Conservation (phyloP, 2,797 vertebrate genomes). For the Xyrichtys novacula region DNA sequence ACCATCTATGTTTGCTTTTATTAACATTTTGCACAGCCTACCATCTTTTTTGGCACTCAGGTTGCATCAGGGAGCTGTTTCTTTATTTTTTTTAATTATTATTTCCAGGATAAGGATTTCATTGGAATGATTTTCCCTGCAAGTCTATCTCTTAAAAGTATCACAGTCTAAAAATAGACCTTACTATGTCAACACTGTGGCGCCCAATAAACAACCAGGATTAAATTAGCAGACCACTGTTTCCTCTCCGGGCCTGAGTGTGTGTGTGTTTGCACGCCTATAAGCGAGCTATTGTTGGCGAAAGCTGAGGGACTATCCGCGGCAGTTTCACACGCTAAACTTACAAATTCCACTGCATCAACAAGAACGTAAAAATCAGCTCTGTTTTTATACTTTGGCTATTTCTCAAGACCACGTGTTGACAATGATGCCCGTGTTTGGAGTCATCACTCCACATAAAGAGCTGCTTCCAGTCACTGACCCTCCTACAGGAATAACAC, state of each 20-base stretch:
- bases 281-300: background rate
- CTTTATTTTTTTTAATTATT: no score
- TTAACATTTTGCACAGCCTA: no score
- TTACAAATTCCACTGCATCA: conserved; percentile 13
- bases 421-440: conserved; percentile 8
- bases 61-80: no score
- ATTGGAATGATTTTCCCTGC: conserved; percentile 24
- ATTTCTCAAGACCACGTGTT: conserved; percentile 27
- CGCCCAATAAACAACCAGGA: conserved; percentile 57
- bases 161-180: conserved; percentile 62
- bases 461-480: conserved; percentile 19
- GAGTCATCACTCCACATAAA: conserved; percentile 25
- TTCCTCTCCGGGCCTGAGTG: conserved; percentile 42
- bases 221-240: conserved; percentile 55
- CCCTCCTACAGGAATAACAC: conserved; percentile 38
- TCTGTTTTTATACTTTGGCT: background rate
- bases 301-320: background rate
- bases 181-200: conserved; percentile 63
- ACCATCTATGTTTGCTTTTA: no score
- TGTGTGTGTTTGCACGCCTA: background rate
- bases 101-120: background rate
- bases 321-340: background rate
- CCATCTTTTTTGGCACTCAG: no score
- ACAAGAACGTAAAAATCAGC: background rate
- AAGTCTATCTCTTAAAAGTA: conserved; percentile 21